Base-by-base conservation (phyloP, 2,113 vertebrate species). In the human (Homo sapiens) region DNA sequence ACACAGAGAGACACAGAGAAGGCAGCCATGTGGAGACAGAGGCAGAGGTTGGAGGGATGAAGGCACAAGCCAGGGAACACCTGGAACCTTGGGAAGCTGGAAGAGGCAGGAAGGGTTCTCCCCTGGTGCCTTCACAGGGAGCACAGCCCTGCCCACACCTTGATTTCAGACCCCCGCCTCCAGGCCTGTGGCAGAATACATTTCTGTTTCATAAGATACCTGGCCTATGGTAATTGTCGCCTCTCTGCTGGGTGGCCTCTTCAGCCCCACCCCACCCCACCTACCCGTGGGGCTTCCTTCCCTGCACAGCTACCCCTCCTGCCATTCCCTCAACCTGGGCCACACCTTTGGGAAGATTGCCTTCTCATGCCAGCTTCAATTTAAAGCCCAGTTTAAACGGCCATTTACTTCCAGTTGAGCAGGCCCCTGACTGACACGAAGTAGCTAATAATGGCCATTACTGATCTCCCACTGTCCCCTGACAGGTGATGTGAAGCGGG, bases 401-500 rank as follows among this genome's bases (percentile, higher is more conserved):
- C 25, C 5, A 3, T 25, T 25, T 55, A 16, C 20, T 55, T 66
- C 88, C 13, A 45, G 4, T 13, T 9, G 13, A 11, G n/a, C 57
- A 76, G 78, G 23, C 27, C 23, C 35, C 2, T 38, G 8, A 78
- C 2, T 3, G 10, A 40, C 20, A 38, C 72, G 12, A 18, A 13
- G 72, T 25, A 25, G 38, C 80, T 81, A 5, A 59, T 4, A 40
- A 30, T 9, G 11, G 68, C 48, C 8, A 1, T 52, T 32, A 6
- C 1, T 2, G 2, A 16, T 6, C 13, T 35, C 17, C 32, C 18
- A 1, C 32, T 3, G 72, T 55, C 18, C 52, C 52, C 27, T 13
- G 2, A 30, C 66, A n/a, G 0, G 14, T 0, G 5, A 1, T 0
- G 0, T 32, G 59, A 89, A 50, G 25, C 3, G 43, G 30, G 16